A percentile compares a stretch with the other conserved stretches of the same genome.
Conservation (phyloP, 1,140 invertebrate species). For the Drosophila miranda region DNA sequence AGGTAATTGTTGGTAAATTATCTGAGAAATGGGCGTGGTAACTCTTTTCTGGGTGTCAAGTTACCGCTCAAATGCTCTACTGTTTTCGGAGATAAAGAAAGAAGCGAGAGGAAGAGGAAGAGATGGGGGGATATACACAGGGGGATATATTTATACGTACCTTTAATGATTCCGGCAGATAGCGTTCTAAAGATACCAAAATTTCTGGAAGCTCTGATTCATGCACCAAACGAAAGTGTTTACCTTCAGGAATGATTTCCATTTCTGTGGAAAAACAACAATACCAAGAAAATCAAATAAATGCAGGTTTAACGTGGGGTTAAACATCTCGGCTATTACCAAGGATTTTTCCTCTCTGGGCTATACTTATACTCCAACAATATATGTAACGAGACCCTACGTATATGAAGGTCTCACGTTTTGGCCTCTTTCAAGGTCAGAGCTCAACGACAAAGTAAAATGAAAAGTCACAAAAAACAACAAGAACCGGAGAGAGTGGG, state of each 20-base stretch:
- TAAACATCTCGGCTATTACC: background rate
- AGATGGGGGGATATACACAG: too few species aligned
- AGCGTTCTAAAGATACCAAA: constrained; percentile 88
- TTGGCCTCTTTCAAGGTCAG: constrained; percentile 61
- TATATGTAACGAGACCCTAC: constrained; percentile 14
- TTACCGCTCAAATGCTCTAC: background rate
- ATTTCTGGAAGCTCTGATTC: constrained; percentile 91
- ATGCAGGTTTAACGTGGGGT: constrained; percentile 15
- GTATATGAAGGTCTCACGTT: constrained; percentile 42
- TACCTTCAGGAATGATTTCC: constrained; percentile 90
- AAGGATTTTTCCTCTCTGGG: constrained; percentile 2
- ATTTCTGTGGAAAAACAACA: constrained; percentile 85
- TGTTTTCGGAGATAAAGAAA: constrained; percentile 1
- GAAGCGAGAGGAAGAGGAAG: background rate
- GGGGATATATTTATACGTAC: constrained; percentile 68
- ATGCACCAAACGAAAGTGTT: constrained; percentile 91
- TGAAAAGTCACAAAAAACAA: constrained; percentile 19
- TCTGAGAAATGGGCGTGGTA: constrained; percentile 54
- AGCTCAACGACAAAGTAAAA: constrained; percentile 15
- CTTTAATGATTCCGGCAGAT: constrained; percentile 92
- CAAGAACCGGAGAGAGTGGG: constrained; percentile 23
- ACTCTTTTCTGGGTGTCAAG: constrained; percentile 21
- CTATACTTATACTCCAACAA: constrained; percentile 6
- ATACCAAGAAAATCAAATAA: constrained; percentile 3
- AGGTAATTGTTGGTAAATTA: constrained; percentile 68